Conservation (phyloP, 37 sponge, comb jelly and placozoan genomes). For the Diacarnus erythraeanus region DNA sequence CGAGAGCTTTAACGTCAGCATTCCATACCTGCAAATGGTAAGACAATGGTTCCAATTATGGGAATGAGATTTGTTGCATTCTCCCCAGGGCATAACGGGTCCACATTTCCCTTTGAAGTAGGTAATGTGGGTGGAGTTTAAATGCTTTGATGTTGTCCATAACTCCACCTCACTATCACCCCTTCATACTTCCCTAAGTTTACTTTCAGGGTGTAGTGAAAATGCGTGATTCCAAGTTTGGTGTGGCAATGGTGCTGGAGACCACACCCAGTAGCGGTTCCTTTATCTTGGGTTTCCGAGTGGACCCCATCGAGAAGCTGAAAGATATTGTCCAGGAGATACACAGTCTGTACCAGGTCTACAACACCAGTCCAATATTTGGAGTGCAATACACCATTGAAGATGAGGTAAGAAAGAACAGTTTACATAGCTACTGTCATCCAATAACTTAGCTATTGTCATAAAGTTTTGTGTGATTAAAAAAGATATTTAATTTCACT, state of each 20-base stretch:
- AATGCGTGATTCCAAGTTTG: constrained; percentile 93
- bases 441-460: too few species aligned
- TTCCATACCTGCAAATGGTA: constrained; percentile 96
- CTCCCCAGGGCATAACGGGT: too few species aligned
- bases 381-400: constrained; percentile 75
- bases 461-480: too few species aligned
- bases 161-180: too few species aligned
- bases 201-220: constrained; percentile 62
- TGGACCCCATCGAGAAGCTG: constrained; percentile 86
- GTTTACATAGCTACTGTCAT: too few species aligned
- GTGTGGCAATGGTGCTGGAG: constrained; percentile 91
- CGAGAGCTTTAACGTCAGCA: constrained; percentile 87
- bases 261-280: constrained; percentile 62
- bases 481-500: too few species aligned
- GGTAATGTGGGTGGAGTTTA: too few species aligned
- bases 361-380: constrained; percentile 61
- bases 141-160: too few species aligned
- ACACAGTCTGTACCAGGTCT: constrained; percentile 74
- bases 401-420: constrained; percentile 49
- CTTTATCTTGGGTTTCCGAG: constrained; percentile 84
- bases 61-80: background rate
- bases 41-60: background rate
- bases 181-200: too few species aligned
- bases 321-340: constrained; percentile 82
- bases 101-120: too few species aligned